These are phyloP conservation scores for Papilio machaon DNA, from an alignment of 1,140 invertebrate genomes.

Conservation along the genomic window DNA sequence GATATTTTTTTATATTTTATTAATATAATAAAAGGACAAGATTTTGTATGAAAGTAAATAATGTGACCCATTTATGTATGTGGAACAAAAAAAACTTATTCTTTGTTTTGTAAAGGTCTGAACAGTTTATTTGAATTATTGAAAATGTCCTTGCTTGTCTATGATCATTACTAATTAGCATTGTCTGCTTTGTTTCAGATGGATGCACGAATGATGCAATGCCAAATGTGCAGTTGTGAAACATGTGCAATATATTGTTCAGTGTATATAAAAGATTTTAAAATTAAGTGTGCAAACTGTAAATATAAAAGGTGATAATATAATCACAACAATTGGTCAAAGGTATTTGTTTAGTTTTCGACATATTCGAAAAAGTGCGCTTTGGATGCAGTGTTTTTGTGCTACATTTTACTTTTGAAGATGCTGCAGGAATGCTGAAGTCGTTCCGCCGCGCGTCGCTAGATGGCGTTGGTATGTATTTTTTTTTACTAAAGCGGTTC, in stretches of 20 bases:
- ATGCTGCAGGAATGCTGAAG: conserved; percentile 60
- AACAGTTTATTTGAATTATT: background rate
- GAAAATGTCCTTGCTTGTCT: conserved; percentile 17
- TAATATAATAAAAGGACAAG: background rate
- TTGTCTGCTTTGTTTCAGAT: conserved; percentile 70
- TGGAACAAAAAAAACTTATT: background rate
- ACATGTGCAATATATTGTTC: conserved; percentile 57
- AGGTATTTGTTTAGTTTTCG: conserved; percentile 18
- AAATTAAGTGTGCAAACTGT: conserved; percentile 53
- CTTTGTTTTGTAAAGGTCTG: background rate
- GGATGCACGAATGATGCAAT: conserved; percentile 65
- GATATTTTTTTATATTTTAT: background rate
- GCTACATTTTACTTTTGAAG: conserved; percentile 70
- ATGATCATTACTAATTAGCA: conserved; percentile 22
- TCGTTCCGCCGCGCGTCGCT: conserved; percentile 58
- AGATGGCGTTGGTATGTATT: conserved; percentile 71
- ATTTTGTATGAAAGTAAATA: background rate
- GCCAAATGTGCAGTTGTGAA: conserved; percentile 65
- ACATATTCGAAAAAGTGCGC: conserved; percentile 58
- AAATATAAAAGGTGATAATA: conserved; percentile 62
- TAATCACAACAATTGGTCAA: conserved; percentile 52
- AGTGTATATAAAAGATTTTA: conserved; percentile 56
- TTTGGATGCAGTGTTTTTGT: conserved; percentile 77
- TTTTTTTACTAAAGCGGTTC: background rate
- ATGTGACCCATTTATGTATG: background rate